Conservation (phyloP, 1,140 invertebrate species). For the Oedothorax gibbosus region DNA sequence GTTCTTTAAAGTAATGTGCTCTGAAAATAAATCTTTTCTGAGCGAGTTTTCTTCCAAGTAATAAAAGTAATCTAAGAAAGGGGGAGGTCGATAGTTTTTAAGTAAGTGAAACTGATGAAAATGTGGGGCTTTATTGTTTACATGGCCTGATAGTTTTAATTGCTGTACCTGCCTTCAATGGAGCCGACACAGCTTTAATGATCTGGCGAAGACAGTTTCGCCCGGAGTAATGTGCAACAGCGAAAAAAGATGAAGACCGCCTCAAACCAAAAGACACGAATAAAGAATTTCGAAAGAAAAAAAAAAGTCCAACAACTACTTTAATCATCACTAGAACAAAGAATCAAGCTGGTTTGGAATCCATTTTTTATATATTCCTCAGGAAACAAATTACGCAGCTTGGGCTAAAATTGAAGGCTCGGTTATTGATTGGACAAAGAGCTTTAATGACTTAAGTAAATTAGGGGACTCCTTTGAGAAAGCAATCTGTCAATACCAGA, state of each 20-base stretch:
- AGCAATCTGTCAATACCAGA: slow-evolving; percentile 59
- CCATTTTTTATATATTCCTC: slow-evolving; percentile 54
- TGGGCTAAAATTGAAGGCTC: slow-evolving; percentile 57
- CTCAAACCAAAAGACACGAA: slow-evolving; percentile 21
- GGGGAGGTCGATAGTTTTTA: slow-evolving; percentile 15
- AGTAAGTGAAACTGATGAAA: background rate
- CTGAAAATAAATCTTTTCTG: background rate
- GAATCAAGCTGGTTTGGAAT: slow-evolving; percentile 57
- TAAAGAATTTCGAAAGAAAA: slow-evolving; percentile 13
- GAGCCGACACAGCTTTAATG: slow-evolving; percentile 34
- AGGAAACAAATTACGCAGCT: slow-evolving; percentile 56
- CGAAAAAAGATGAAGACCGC: slow-evolving; percentile 34
- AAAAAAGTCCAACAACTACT: slow-evolving; percentile 54
- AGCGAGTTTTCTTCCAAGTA: background rate
- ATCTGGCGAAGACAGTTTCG: slow-evolving; percentile 39
- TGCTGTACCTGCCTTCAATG: slow-evolving; percentile 29
- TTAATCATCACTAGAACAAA: slow-evolving; percentile 59
- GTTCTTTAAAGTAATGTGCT: too few relatives aligned
- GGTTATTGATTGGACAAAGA: slow-evolving; percentile 59
- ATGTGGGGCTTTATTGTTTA: slow-evolving; percentile 16
- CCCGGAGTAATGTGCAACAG: slow-evolving; percentile 22
- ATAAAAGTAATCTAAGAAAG: slow-evolving; percentile 18
- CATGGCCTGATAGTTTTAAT: slow-evolving; percentile 37
- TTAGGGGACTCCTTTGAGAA: slow-evolving; percentile 57
- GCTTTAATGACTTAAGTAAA: slow-evolving; percentile 60